A percentile compares a stretch with the other conserved stretches of the same genome.
Conservation (phyloP, 2,888 invertebrate genomes). For the Itoplectis maculator region DNA sequence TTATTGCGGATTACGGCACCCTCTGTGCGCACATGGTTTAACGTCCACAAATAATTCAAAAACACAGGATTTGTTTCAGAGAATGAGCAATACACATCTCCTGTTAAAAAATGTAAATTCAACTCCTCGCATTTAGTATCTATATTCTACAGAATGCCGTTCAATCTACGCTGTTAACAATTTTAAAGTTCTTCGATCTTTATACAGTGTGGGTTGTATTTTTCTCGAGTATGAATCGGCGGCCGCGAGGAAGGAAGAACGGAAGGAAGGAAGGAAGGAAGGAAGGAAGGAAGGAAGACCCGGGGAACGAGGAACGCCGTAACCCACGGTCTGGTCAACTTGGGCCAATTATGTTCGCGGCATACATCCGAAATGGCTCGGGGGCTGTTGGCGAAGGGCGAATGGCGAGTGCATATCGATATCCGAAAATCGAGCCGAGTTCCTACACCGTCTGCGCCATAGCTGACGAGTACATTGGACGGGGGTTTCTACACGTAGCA, state of each 20-base stretch:
- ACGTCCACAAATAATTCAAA: background rate
- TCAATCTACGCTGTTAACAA: too few species aligned
- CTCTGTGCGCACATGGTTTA: background rate
- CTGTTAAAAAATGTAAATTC: background rate
- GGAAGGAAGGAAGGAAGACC: too few species aligned
- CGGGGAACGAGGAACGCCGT: background rate
- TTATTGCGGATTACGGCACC: too few species aligned
- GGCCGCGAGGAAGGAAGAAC: slow-evolving; percentile 38
- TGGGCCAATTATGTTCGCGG: slow-evolving; percentile 40
- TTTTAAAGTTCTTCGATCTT: background rate
- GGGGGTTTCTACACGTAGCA: slow-evolving; percentile 19
- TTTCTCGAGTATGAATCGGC: slow-evolving; percentile 21
- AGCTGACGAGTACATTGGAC: slow-evolving; percentile 30
- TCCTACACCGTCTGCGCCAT: slow-evolving; percentile 9
- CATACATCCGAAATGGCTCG: slow-evolving; percentile 51
- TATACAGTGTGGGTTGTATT: background rate
- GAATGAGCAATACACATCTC: background rate
- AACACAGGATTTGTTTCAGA: background rate
- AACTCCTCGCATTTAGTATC: background rate
- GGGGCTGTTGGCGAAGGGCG: slow-evolving; percentile 12
- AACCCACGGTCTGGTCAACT: slow-evolving; percentile 26
- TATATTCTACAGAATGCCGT: background rate
- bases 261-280: too few species aligned
- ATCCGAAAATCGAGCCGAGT: slow-evolving; percentile 49
- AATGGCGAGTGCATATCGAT: slow-evolving; percentile 45